phyloP scores from a whole-genome alignment of 2,888 invertebrate species.

The Synanthedon tipuliformis region DNA sequence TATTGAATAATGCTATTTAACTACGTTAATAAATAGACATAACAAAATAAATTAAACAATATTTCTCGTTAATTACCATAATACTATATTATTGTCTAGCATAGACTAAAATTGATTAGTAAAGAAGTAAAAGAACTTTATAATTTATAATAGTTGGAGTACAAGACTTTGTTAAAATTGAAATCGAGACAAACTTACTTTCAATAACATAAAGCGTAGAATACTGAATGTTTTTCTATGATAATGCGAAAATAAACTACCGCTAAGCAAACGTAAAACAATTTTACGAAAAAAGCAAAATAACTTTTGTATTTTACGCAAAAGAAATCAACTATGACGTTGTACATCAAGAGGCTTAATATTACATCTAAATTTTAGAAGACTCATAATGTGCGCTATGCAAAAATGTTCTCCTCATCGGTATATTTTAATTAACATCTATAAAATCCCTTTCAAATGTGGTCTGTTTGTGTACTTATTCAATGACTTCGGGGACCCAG shows the following conservation, averaged over 20 bases:
- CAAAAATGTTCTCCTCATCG: too few species aligned
- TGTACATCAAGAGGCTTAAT: too few species aligned
- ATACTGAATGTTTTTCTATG: constrained; percentile 28
- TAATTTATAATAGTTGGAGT: not conserved
- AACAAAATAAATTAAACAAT: not conserved
- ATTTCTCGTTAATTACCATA: constrained; percentile 19
- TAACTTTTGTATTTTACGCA: constrained; percentile 50
- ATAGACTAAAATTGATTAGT: constrained; percentile 37
- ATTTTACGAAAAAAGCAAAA: constrained; percentile 34
- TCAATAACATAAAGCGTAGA: constrained; percentile 28
- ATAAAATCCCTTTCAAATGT: too few species aligned
- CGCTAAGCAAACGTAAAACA: constrained; percentile 6
- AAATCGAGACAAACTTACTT: not conserved
- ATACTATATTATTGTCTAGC: constrained; percentile 29
- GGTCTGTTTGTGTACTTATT: too few species aligned
- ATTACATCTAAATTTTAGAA: too few species aligned
- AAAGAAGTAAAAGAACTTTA: constrained; percentile 14
- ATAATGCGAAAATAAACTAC: not conserved
- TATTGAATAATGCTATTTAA: too few species aligned
- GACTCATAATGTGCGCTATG: too few species aligned
- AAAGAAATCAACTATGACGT: constrained; percentile 14
- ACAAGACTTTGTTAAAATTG: not conserved
- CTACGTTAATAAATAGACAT: not conserved
- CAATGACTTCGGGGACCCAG: too few species aligned
- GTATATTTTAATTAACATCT: too few species aligned